Evolutionary conservation across 2,888 invertebrate genomes (phyloP), one percentile per base, ranked within the genome.

Genomic region (Alentia gelatinosa): DNA sequence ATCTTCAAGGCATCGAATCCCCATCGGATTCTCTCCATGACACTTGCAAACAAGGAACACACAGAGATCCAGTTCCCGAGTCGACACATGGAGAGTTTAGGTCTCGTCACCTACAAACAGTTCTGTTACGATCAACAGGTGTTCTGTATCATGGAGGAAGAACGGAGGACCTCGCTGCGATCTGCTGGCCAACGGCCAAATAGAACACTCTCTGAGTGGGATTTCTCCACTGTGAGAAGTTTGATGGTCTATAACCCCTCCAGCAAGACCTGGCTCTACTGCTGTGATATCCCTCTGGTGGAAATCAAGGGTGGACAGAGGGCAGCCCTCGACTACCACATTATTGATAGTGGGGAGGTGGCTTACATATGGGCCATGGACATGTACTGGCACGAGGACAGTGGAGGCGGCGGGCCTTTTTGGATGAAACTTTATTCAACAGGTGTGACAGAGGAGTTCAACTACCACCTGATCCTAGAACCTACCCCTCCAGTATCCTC

Each of bases 311-410:
- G 33, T 0, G 86, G 86, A 4, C 86, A 86, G 33, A 23, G 23
- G 50, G 47, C 47, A 7, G 42, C 86, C 42, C 47, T 86, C 7
- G 86, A 86, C 30, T 86, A 86, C 86, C 86, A 86, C 33, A 47
- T 86, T 19, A 86, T 86, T 15, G 86, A 86, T 35, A 5, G 1
- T n/a, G 86, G 86, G 42, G 86, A 86, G 12, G 7, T 9, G 19
- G 86, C 86, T 30, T 86, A 86, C 47, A 86, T 86, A 7, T 86
- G 86, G 86, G 86, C 86, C 47, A 86, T 86, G 86, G 86, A 86
- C 35, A 86, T 86, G 86, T 86, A 86, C 86, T 86, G 86, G 86
- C 86, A 86, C 26, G 86, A 47, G 35, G 23, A 12, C 7, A 30
- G 86, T n/a, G 5, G 47, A 19, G 86, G 86, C 5, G 86, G 86